A percentile compares a stretch with the other conserved stretches of the same genome.
Conservation (phyloP, 2,888 invertebrate species). For the Chaetogeoica ovagalla region DNA sequence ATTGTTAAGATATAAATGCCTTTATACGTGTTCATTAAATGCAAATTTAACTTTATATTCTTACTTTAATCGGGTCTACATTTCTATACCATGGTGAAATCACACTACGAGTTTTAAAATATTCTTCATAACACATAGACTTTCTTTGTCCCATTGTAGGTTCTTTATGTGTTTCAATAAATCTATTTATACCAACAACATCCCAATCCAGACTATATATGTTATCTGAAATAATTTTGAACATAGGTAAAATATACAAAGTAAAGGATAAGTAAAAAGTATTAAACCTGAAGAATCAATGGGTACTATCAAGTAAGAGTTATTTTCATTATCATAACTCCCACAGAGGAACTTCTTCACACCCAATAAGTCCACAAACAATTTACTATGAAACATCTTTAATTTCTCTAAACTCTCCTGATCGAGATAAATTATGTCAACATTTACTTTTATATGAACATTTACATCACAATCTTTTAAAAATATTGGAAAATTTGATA, state of each 20-base stretch:
- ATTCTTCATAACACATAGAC: slow-evolving; percentile 20
- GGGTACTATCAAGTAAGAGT: slow-evolving; percentile 59
- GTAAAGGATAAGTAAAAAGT: background rate
- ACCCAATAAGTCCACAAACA: slow-evolving; percentile 59
- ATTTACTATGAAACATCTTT: slow-evolving; percentile 48
- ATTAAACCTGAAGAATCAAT: slow-evolving; percentile 56
- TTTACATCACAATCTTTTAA: slow-evolving; percentile 67
- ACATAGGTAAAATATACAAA: background rate
- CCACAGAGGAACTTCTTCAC: slow-evolving; percentile 59
- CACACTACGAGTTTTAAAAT: background rate
- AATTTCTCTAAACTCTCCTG: slow-evolving; percentile 12
- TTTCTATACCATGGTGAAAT: slow-evolving; percentile 59
- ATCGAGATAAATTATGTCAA: background rate
- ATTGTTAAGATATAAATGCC: background rate
- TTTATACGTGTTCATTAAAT: background rate
- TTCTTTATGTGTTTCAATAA: slow-evolving; percentile 1
- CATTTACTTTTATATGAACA: slow-evolving; percentile 57
- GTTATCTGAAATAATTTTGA: slow-evolving; percentile 17
- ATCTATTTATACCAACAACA: slow-evolving; percentile 16
- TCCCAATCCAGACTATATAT: slow-evolving; percentile 20
- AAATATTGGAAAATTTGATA: slow-evolving; percentile 72
- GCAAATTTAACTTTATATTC: background rate
- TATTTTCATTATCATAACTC: background rate
- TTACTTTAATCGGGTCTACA: slow-evolving; percentile 55
- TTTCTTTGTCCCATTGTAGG: slow-evolving; percentile 16